Conservation (phyloP, 23 tunicate species). For the Oikopleura albicans region DNA sequence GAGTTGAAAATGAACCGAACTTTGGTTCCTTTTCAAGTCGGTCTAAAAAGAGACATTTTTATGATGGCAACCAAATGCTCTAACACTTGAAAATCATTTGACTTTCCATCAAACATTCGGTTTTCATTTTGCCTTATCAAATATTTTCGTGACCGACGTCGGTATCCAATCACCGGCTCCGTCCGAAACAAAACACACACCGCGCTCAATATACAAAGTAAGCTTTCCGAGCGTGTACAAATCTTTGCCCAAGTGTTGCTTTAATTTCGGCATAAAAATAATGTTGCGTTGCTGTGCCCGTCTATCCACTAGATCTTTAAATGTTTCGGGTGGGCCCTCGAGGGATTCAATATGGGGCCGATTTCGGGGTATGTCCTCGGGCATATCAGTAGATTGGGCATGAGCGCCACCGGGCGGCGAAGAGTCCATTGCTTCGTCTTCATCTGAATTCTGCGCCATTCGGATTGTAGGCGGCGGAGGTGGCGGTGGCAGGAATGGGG, state of each 20-base stretch:
- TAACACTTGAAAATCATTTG: too few species aligned
- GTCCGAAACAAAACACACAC: conserved; percentile 3
- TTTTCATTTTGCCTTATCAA: not conserved
- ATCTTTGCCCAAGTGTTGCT: not conserved
- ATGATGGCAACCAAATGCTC: too few species aligned
- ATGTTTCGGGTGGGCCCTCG: not conserved
- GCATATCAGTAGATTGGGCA: too few species aligned
- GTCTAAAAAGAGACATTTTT: too few species aligned
- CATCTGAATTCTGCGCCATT: too few species aligned
- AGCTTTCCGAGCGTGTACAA: not conserved
- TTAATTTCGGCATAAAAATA: not conserved
- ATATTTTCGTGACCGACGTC: not conserved
- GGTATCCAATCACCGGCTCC: conserved; percentile 10
- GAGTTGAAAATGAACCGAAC: too few species aligned
- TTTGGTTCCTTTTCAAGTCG: too few species aligned
- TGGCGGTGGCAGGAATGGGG: not conserved
- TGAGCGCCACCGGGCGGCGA: not conserved
- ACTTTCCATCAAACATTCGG: too few species aligned
- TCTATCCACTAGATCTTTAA: not conserved
- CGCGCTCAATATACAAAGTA: not conserved
- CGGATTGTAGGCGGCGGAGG: not conserved
- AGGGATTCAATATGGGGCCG: not conserved
- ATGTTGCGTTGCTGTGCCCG: not conserved
- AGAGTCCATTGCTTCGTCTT: not conserved
- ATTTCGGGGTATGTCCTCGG: not conserved